Percentiles rank a stretch among this genome's conserved stretches.
Conservation (phyloP, 2,113 vertebrate species). For the Danionella cerebrum region DNA sequence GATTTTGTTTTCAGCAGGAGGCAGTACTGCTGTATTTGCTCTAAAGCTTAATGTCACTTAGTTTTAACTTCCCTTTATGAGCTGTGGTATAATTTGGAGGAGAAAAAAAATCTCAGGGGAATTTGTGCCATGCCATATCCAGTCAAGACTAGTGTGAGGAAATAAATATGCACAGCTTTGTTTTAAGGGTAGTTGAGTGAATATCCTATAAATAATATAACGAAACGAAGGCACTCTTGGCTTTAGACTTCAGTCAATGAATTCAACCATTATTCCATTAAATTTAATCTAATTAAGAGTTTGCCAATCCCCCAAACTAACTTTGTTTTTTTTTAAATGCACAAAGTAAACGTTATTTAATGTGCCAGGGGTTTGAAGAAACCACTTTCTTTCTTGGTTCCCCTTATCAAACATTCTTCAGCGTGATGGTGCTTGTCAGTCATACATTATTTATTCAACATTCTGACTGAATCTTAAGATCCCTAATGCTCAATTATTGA, state of each 20-base stretch:
- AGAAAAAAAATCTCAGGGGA: constrained; percentile 18
- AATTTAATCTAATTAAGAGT: no score
- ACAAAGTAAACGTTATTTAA: no score
- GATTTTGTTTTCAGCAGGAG: constrained; percentile 7
- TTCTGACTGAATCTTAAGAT: constrained; percentile 19
- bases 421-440: constrained; percentile 27
- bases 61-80: constrained; percentile 18
- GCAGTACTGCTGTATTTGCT: background rate
- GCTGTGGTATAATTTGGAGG: constrained; percentile 15
- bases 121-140: constrained; percentile 19
- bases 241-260: no score
- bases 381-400: background rate
- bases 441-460: constrained; percentile 28
- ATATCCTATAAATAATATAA: background rate
- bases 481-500: constrained; percentile 18
- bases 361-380: background rate
- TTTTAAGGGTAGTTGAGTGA: background rate
- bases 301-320: no score
- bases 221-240: no score
- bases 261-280: no score
- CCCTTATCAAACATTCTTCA: constrained; percentile 29
- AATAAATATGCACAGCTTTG: background rate
- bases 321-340: no score
- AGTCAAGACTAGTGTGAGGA: constrained; percentile 9
- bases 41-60: constrained; percentile 22